Evolutionary conservation across 2,797 vertebrate genomes (phyloP).

Genomic region (Helostoma temminkii): DNA sequence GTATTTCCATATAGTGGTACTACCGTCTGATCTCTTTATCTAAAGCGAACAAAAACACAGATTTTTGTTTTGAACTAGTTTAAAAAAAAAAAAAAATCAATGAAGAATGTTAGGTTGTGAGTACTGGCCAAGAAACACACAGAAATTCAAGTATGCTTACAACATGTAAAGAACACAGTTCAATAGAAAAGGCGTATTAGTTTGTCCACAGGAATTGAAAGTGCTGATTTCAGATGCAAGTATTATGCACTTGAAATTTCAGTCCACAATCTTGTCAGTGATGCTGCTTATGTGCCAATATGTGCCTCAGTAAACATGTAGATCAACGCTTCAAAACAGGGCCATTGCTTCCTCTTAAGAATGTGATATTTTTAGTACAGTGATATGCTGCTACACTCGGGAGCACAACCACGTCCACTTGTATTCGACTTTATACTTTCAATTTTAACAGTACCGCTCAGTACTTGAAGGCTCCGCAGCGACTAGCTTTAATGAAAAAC

Average conservation of each 20-base stretch:
- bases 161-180: conserved; percentile 9
- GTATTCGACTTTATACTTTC: background rate
- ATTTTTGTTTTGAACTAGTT: background rate
- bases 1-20: background rate
- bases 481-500: conserved; percentile 94
- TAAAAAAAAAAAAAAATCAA: conserved; percentile 17
- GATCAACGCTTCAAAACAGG: background rate
- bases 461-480: conserved; percentile 96
- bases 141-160: conserved; percentile 44
- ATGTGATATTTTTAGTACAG: background rate
- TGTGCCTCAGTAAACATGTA: background rate
- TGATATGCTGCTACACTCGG: background rate
- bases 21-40: too few species aligned
- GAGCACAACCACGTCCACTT: background rate
- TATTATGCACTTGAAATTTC: background rate
- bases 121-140: conserved; percentile 8
- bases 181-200: background rate
- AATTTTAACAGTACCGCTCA: conserved; percentile 71
- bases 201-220: conserved; percentile 43
- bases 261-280: background rate
- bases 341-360: conserved; percentile 10
- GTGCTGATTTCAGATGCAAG: conserved; percentile 27
- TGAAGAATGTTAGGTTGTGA: background rate
- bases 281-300: background rate
- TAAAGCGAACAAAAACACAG: conserved; percentile 2